Evolutionary conservation across 2,797 vertebrate genomes (phyloP).

Genomic region (Sebastes wilsoni): DNA sequence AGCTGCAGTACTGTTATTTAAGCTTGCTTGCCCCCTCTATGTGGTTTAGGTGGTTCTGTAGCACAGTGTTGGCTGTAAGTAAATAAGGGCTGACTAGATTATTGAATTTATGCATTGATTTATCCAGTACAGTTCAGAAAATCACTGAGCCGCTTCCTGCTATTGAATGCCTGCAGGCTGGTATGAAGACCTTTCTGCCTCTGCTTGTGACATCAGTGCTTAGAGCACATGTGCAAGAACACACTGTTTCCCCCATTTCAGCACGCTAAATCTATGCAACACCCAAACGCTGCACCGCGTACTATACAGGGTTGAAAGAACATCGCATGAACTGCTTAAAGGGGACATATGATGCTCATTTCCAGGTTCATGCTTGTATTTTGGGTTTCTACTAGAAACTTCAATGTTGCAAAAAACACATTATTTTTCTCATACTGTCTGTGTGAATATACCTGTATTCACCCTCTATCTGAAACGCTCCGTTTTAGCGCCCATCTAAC

Average conservation of each 20-base stretch:
- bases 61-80: not conserved
- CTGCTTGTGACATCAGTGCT: conserved; percentile 22
- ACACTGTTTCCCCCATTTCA: not conserved
- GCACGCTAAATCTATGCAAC: not conserved
- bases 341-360: too few species aligned
- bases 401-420: too few species aligned
- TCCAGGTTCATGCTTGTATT: too few species aligned
- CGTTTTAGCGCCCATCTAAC: too few species aligned
- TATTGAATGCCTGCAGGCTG: conserved; percentile 45
- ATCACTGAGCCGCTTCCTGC: conserved; percentile 38
- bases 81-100: conserved; percentile 15
- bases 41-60: not conserved
- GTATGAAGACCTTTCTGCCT: not conserved
- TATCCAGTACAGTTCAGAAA: conserved; percentile 21
- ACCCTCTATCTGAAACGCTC: too few species aligned
- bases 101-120: conserved; percentile 55
- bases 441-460: too few species aligned
- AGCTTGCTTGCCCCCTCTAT: not conserved
- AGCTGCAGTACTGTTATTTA: not conserved
- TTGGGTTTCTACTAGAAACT: too few species aligned
- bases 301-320: not conserved
- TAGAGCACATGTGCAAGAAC: not conserved
- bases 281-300: not conserved
- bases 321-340: not conserved
- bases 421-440: too few species aligned